Evolutionary conservation across 2,113 vertebrate genomes (phyloP).

Genomic region (Merops nubicus): DNA sequence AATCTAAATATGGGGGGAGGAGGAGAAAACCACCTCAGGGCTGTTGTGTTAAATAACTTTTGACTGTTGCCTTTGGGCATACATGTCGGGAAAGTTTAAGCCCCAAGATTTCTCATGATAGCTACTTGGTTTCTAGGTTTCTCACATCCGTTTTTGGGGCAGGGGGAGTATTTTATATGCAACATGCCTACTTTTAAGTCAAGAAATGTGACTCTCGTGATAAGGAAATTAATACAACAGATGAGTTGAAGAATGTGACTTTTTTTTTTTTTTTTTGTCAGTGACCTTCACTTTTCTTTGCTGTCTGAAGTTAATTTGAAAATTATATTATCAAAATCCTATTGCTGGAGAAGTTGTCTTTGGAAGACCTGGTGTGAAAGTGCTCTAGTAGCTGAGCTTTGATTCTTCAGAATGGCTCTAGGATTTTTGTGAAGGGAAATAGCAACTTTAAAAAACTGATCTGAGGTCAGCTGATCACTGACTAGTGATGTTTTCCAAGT

Average conservation of each 20-base stretch:
- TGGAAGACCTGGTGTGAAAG: not conserved
- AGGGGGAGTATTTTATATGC: not conserved
- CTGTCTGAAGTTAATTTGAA: not conserved
- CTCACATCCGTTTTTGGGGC: not conserved
- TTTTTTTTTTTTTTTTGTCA: not conserved
- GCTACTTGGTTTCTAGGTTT: not conserved
- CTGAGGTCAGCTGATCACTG: not conserved
- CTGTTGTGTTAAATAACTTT: not conserved
- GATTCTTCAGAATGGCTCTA: not conserved
- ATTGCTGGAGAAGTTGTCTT: not conserved
- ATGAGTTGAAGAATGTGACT: not conserved
- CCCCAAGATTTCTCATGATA: not conserved
- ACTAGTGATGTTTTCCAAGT: not conserved
- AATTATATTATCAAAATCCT: not conserved
- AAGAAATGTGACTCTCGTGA: not conserved
- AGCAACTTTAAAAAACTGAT: not conserved
- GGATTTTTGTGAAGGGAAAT: not conserved
- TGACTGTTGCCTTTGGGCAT: not conserved
- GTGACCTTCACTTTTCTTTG: not conserved
- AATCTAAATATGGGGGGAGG: not conserved
- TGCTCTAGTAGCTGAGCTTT: not conserved
- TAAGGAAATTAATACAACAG: not conserved
- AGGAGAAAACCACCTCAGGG: not conserved
- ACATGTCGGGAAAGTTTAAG: not conserved
- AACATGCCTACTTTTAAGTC: not conserved